Conservation (phyloP, 35 echinoderm and acorn worm genomes). For the Anneissia japonica region DNA sequence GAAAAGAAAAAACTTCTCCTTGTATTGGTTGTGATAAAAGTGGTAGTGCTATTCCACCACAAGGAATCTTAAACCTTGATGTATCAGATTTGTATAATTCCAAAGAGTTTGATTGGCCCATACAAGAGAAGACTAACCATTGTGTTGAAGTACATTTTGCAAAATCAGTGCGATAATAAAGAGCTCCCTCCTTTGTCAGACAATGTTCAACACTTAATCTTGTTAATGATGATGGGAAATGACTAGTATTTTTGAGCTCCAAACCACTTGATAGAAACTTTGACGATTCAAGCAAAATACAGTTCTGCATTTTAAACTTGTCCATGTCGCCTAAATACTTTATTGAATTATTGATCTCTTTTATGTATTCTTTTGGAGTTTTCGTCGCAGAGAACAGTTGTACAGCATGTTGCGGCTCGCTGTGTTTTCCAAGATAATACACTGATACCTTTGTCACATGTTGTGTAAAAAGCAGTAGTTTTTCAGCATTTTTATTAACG, state of each 20-base stretch:
- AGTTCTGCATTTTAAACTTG: not conserved
- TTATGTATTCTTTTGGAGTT: not conserved
- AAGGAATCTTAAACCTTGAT: conserved; percentile 34
- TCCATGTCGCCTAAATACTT: not conserved
- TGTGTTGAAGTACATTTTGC: not conserved
- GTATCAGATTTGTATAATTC: not conserved
- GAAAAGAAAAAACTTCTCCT: conserved; percentile 11
- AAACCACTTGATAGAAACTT: not conserved
- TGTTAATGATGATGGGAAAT: not conserved
- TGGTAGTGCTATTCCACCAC: conserved; percentile 59
- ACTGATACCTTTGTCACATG: conserved; percentile 44
- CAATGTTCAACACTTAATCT: not conserved
- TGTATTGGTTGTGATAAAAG: too few species aligned
- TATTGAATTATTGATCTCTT: not conserved
- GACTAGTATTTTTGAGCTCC: not conserved
- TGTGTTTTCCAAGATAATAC: not conserved
- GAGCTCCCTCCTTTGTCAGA: not conserved
- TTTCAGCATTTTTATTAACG: conserved; percentile 24
- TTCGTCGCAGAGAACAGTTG: not conserved
- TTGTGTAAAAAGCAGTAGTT: conserved; percentile 65
- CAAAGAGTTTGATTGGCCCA: not conserved
- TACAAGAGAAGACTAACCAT: conserved; percentile 12
- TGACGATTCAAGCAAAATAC: not conserved
- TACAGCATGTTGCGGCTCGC: not conserved
- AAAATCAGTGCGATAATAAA: not conserved